Evolutionary conservation across 2,797 vertebrate genomes (phyloP).

Genomic region (Catostomus latipinnis): DNA sequence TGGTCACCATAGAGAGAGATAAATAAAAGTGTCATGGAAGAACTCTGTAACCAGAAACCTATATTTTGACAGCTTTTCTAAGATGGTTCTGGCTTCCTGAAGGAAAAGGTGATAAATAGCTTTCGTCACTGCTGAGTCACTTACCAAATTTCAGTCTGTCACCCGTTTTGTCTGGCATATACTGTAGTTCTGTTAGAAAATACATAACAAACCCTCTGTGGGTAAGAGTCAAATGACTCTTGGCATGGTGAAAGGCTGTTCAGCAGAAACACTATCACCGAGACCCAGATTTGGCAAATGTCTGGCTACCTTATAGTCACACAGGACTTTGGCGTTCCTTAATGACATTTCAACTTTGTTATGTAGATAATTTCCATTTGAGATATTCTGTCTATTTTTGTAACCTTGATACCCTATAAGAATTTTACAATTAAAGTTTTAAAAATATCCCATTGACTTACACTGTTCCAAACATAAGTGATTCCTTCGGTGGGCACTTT

Average conservation of each 20-base stretch:
- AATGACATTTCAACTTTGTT: too few relatives aligned
- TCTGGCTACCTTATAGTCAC: neutral
- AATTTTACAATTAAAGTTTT: too few relatives aligned
- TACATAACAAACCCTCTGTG: neutral
- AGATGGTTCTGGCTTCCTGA: conserved; percentile 75
- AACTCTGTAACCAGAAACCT: conserved; percentile 67
- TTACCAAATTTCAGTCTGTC: conserved; percentile 2
- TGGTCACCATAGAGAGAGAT: conserved; percentile 47
- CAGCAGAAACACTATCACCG: neutral
- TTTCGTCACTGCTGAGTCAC: conserved; percentile 61
- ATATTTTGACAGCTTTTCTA: conserved; percentile 73
- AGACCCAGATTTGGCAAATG: neutral
- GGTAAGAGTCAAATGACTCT: neutral
- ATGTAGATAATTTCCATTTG: too few relatives aligned
- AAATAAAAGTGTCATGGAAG: conserved; percentile 69
- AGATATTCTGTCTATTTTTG: too few relatives aligned
- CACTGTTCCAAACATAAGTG: too few relatives aligned
- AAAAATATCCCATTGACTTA: too few relatives aligned
- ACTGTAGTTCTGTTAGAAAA: conserved; percentile 4
- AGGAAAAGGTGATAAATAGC: conserved; percentile 70
- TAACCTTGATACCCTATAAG: too few relatives aligned
- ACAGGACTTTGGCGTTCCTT: neutral
- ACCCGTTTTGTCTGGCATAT: conserved; percentile 17
- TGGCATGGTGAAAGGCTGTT: neutral
- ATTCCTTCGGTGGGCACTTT: too few relatives aligned